Conservation (phyloP, 1,140 invertebrate species). For the Drosophila azteca region DNA sequence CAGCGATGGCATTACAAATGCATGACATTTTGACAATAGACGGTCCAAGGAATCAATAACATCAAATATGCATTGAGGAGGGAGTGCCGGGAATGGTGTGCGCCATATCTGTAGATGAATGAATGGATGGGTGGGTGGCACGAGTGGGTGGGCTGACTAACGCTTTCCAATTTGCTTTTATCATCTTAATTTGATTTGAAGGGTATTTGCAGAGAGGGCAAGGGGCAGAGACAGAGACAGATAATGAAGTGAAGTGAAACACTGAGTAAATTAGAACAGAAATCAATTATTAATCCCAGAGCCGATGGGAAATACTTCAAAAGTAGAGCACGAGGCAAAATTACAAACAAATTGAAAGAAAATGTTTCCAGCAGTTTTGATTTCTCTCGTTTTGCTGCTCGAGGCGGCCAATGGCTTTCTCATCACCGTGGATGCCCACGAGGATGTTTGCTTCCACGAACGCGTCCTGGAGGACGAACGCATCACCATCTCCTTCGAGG, state of each 20-base stretch:
- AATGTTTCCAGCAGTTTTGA: conserved; percentile 30
- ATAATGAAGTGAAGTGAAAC: conserved; percentile 44
- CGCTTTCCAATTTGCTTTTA: conserved; percentile 80
- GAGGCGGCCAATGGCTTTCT: conserved; percentile 21
- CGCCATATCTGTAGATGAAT: neutral
- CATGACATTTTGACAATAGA: conserved; percentile 80
- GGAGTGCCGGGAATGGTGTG: conserved; percentile 2
- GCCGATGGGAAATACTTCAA: conserved; percentile 7
- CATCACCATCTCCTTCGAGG: conserved; percentile 61
- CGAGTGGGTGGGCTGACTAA: conserved; percentile 23
- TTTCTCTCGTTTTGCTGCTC: conserved; percentile 10
- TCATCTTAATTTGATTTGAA: conserved; percentile 79
- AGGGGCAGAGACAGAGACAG: conserved; percentile 6
- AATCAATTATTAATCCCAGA: conserved; percentile 66
- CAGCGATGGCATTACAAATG: conserved; percentile 64
- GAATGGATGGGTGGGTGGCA: neutral
- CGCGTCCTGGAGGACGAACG: conserved; percentile 31
- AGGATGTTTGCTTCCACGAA: conserved; percentile 57
- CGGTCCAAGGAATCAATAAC: conserved; percentile 72
- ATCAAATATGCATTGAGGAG: conserved; percentile 76
- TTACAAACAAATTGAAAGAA: conserved; percentile 6
- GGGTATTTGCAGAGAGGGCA: conserved; percentile 46
- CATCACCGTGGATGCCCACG: conserved; percentile 65
- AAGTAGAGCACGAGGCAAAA: neutral
- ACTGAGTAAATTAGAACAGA: conserved; percentile 54